Conservation (phyloP, 1,140 invertebrate genomes). For the Zaprionus inermis region DNA sequence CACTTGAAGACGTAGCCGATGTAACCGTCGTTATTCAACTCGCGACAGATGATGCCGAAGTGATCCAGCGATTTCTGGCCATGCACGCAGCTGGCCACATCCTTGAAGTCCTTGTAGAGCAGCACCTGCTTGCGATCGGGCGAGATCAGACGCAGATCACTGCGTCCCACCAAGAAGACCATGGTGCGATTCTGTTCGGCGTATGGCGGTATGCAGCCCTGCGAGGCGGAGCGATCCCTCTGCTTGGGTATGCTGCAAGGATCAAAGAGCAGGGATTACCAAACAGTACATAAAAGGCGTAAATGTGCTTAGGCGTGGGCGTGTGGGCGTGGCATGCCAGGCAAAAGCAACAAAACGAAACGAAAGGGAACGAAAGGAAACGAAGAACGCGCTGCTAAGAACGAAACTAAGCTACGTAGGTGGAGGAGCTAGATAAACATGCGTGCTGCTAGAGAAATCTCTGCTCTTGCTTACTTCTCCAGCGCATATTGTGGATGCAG, state of each 20-base stretch:
- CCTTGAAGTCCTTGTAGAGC: slow-evolving; percentile 93
- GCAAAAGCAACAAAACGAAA: slow-evolving; percentile 8
- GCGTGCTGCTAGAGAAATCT: slow-evolving; percentile 24
- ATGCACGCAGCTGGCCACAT: slow-evolving; percentile 95
- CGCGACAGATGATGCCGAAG: slow-evolving; percentile 96
- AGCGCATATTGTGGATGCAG: slow-evolving; percentile 70
- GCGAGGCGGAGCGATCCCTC: slow-evolving; percentile 86
- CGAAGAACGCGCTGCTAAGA: neutral
- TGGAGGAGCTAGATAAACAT: slow-evolving; percentile 37
- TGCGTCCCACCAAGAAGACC: slow-evolving; percentile 93
- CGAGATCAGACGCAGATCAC: slow-evolving; percentile 95
- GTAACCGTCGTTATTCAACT: slow-evolving; percentile 87
- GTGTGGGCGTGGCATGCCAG: slow-evolving; percentile 26
- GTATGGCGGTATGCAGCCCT: slow-evolving; percentile 85
- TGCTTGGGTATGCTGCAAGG: slow-evolving; percentile 73
- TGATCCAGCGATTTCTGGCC: slow-evolving; percentile 92
- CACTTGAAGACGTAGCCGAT: slow-evolving; percentile 96
- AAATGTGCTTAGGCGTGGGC: neutral
- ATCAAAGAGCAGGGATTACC: neutral
- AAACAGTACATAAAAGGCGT: neutral
- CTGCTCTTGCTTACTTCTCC: slow-evolving; percentile 66
- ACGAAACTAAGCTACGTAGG: neutral
- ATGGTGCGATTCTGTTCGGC: slow-evolving; percentile 94
- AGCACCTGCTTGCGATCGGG: slow-evolving; percentile 95
- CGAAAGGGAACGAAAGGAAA: neutral